A percentile compares a stretch with the other conserved stretches of the same genome.
phyloP scores from a whole-genome alignment of 1,140 invertebrate genomes.

The Drosophila sturtevanti region DNA sequence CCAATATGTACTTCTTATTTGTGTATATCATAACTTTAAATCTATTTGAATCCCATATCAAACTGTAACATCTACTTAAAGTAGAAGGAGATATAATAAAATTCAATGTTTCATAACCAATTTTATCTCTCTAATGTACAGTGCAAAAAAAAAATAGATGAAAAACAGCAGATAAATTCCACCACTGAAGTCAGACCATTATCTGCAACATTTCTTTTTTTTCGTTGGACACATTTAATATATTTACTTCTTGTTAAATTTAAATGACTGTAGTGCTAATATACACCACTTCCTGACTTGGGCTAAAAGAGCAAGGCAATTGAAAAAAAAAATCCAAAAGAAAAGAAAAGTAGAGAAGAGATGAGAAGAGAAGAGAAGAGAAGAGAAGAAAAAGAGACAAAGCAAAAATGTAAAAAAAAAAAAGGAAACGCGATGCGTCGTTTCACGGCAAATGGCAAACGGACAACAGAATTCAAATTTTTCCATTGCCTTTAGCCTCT shows the following conservation, averaged over 20 bases:
- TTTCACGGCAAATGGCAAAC: constrained; percentile 25
- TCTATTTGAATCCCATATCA: too few relatives aligned
- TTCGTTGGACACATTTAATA: neutral
- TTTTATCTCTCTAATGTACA: too few relatives aligned
- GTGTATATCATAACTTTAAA: too few relatives aligned
- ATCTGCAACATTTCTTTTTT: neutral
- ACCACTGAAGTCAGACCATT: too few relatives aligned
- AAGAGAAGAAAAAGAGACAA: constrained; percentile 9
- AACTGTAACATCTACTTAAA: too few relatives aligned
- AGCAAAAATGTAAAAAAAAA: constrained; percentile 60
- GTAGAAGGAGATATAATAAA: too few relatives aligned
- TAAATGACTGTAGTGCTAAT: neutral
- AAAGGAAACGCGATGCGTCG: constrained; percentile 36
- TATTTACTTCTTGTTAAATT: neutral
- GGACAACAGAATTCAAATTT: constrained; percentile 64
- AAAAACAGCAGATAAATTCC: too few relatives aligned
- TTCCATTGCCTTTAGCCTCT: constrained; percentile 7
- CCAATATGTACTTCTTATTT: too few relatives aligned
- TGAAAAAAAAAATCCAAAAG: neutral
- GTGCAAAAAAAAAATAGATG: too few relatives aligned
- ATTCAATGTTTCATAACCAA: too few relatives aligned
- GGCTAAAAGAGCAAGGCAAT: neutral
- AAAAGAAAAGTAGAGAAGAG: neutral
- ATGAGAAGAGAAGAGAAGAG: neutral
- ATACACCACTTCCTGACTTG: neutral